Evolutionary conservation across 2,797 vertebrate species (phyloP).

Genomic region (Pseudochirops corinnae): DNA sequence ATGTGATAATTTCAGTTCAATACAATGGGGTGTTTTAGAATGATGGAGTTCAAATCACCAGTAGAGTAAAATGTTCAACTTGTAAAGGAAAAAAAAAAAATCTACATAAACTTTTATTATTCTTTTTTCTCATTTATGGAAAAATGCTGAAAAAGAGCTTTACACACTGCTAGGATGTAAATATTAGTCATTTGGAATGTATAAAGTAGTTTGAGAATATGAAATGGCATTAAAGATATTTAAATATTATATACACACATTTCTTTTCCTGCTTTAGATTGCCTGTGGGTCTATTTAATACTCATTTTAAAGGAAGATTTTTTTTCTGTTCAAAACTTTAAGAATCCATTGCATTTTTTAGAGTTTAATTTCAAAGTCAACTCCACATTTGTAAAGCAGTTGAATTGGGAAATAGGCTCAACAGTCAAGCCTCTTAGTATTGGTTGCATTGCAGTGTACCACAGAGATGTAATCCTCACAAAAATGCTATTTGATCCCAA

Average conservation of each 20-base stretch:
- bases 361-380: conserved; percentile 81
- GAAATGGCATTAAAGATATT: conserved; percentile 42
- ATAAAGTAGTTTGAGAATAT: conserved; percentile 46
- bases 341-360: conserved; percentile 80
- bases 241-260: not conserved
- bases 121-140: conserved; percentile 51
- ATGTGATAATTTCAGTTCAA: not conserved
- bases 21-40: not conserved
- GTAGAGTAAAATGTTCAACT: not conserved
- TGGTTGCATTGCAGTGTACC: conserved; percentile 74
- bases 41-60: not conserved
- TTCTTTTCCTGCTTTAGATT: conserved; percentile 55
- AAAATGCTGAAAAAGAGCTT: conserved; percentile 57
- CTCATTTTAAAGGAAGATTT: conserved; percentile 64
- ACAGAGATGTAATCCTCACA: conserved; percentile 80
- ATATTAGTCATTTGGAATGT: conserved; percentile 27
- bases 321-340: conserved; percentile 76
- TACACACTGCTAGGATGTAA: conserved; percentile 53
- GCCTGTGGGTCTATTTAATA: conserved; percentile 46
- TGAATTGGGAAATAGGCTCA: conserved; percentile 82
- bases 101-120: conserved; percentile 40
- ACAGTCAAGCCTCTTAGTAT: conserved; percentile 73
- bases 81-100: not conserved
- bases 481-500: conserved; percentile 85
- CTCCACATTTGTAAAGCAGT: conserved; percentile 74